These are phyloP conservation scores for Drosophila quadrilineata DNA, from an alignment of 1,140 invertebrate species.

Conservation along the genomic window DNA sequence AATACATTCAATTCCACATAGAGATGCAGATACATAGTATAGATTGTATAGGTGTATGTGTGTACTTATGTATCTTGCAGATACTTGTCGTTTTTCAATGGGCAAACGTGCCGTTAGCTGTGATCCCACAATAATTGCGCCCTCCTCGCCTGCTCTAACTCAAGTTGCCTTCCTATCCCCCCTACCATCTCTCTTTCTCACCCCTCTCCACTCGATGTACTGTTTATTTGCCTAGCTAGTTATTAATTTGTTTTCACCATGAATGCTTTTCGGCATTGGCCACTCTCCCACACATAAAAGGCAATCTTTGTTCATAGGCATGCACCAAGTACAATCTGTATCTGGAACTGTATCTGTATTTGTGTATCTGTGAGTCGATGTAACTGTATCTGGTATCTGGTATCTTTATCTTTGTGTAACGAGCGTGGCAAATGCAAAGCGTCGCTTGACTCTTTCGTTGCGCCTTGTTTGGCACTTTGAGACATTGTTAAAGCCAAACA, in stretches of 20 bases:
- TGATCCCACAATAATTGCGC: slow-evolving; percentile 2
- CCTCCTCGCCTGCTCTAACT: no score
- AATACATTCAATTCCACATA: background rate
- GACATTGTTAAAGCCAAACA: slow-evolving; percentile 14
- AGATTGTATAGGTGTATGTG: slow-evolving; percentile 7
- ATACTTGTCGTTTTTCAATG: slow-evolving; percentile 49
- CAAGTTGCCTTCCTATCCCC: no score
- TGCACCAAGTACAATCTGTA: background rate
- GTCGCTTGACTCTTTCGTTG: slow-evolving; percentile 55
- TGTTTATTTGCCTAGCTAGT: slow-evolving; percentile 13
- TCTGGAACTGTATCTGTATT: background rate
- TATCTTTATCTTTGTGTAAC: slow-evolving; percentile 38
- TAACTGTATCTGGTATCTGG: slow-evolving; percentile 9
- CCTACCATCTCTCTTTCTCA: background rate
- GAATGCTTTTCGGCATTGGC: slow-evolving; percentile 47
- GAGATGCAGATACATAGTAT: slow-evolving; percentile 1
- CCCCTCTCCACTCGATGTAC: background rate
- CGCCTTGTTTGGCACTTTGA: slow-evolving; percentile 28
- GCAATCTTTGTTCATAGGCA: background rate
- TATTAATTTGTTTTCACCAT: slow-evolving; percentile 44
- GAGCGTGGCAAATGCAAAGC: slow-evolving; percentile 54
- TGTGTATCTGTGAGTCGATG: slow-evolving; percentile 23
- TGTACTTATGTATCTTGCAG: slow-evolving; percentile 33
- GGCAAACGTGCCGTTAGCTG: slow-evolving; percentile 39
- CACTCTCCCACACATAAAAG: slow-evolving; percentile 30